Evolutionary conservation across 64 coral and sea anemone genomes (phyloP), one percentile per base, ranked within the genome.

Genomic region (Anthopleura sola): DNA sequence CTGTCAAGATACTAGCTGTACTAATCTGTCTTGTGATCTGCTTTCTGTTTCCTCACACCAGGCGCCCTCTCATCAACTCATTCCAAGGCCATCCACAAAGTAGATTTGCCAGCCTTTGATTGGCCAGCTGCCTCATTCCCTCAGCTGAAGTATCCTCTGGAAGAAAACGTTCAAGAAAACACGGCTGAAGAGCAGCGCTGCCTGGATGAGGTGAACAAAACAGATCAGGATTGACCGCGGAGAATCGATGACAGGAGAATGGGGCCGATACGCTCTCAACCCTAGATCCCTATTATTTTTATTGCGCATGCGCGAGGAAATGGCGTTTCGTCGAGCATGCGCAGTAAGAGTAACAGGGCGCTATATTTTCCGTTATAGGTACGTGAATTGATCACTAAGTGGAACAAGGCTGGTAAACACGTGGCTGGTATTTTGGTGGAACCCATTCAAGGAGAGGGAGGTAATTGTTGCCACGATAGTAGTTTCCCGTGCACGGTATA

Each of bases 371-470:
- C 34, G n/a, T 32, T 36, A 26, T 7, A 98, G 95, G 89, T 93
- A 1, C 76, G 60, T 55, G 76, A 98, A 74, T 83, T 88, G 14
- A 94, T 98, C 37, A 81, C 78, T 12, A 40, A 91, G 20, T 91
- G 91, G 89, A 91, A 94, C 34, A 89, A 79, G 57, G 92, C 86
- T 54, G 86, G 86, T 23, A 98, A 98, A 60, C 89, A 89, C 38
- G 91, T 98, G 26, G 92, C 89, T 44, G 95, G 85, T 26, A 90
- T 94, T 11, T 82, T 98, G 32, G 83, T 94, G 10, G 95, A 98
- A 50, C 95, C 95, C 5, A 87, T 98, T 46, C 95, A 98, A 75
- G 89, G 75, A 17, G 95, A 98, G 57, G 92, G 91, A 83, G 95
- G 95, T 98, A 38, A 84, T 13, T 26, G 24, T 62, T 62, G 5